Base-by-base conservation (phyloP, 1,140 invertebrate genomes). In the Pogonomyrmex californicus region DNA sequence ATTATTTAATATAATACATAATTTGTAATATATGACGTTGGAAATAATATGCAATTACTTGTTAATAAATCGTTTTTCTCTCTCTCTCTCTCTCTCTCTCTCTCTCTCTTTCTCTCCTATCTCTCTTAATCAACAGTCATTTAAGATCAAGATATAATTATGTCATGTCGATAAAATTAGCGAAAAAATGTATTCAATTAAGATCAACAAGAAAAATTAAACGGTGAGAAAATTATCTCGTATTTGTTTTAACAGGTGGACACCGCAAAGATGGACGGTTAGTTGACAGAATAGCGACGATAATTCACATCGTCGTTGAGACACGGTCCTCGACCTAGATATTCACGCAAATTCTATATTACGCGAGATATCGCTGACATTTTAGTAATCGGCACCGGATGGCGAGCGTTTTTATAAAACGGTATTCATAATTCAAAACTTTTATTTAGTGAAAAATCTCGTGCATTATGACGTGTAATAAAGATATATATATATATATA, bases 241-340 rank as follows among this genome's bases (percentile, higher is more conserved):
- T 5, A 36, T 47, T 9, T 14, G 56, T 65, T 78, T 73, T 33
- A 56, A 54, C 76, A 83, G 77, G 71, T 86, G 85, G 66, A 58
- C 44, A 63, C 33, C n/a, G 60, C 47, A 87, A 86, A 41, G 54
- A 81, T 78, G 23, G 44, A 83, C 41, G 68, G 10, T 51, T 75
- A 17, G 36, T n/a, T n/a, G n/a, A n/a, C 44, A 38, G 33, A 49
- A 68, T 54, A 36, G 0, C 30, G 47, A 77, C 68, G 51, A 90
- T 90, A 66, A 89, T 91, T 91, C 71, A 73, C 76, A 68, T 86
- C 10, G 14, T 38, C 47, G 14, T 14, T n/a, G 30, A 47, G 44
- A 73, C 38, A 23, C 30, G 41, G 14, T 87, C 66, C 68, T 88
- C 89, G 79, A 90, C 89, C 90, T 66, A 91, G 56, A 91, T 79